Evolutionary conservation across 1,140 invertebrate genomes (phyloP).

Genomic region (Philotrypesis tridentata): DNA sequence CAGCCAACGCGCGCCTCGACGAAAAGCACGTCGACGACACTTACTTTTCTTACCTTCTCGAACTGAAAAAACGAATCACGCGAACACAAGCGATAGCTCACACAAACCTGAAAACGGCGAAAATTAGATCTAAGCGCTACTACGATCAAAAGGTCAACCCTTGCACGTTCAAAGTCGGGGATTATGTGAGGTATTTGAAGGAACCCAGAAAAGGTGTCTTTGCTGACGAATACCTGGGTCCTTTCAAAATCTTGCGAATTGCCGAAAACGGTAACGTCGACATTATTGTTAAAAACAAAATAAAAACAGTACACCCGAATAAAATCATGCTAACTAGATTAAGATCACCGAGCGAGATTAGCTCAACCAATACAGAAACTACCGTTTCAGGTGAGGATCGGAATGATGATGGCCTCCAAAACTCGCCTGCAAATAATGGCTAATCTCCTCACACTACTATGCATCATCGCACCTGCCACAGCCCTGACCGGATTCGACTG

Average conservation of each 20-base stretch:
- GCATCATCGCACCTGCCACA: no score
- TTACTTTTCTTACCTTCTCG: neutral
- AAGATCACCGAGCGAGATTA: neutral
- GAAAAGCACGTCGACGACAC: neutral
- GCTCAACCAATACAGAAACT: neutral
- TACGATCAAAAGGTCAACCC: slow-evolving; percentile 26
- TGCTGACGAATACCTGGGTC: neutral
- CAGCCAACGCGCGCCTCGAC: neutral
- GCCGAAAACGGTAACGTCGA: neutral
- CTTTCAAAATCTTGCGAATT: neutral
- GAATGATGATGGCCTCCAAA: neutral
- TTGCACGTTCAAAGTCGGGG: slow-evolving; percentile 16
- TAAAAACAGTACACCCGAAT: slow-evolving; percentile 31
- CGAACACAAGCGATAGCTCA: slow-evolving; percentile 5
- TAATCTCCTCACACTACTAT: neutral
- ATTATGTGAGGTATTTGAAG: neutral
- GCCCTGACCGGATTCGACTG: neutral
- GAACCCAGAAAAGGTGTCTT: neutral
- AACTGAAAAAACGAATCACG: neutral
- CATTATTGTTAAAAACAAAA: neutral
- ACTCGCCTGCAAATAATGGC: neutral
- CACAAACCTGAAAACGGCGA: neutral
- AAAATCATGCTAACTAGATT: slow-evolving; percentile 2
- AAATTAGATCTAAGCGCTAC: neutral
- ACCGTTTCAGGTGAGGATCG: neutral